Conservation (phyloP, 2,797 vertebrate species). For the Anabas testudineus region DNA sequence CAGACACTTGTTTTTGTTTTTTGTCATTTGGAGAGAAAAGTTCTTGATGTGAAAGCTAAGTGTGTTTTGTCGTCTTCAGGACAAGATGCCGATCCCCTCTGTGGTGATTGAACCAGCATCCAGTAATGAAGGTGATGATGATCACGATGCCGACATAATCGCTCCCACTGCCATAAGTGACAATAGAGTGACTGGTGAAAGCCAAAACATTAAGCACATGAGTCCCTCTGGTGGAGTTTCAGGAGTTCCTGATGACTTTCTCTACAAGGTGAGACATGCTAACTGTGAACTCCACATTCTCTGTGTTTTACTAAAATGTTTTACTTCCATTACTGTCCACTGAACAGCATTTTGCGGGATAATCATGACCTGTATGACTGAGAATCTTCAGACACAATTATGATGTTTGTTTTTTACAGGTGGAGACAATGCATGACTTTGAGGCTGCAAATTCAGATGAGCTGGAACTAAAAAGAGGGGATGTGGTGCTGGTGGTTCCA, state of each 20-base stretch:
- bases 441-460: conserved; percentile 96
- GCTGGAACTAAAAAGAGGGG: conserved; percentile 91
- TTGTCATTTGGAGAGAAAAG: background rate
- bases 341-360: no score
- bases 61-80: conserved; percentile 58
- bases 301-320: background rate
- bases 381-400: no score
- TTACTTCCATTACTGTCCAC: no score
- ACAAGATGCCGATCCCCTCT: conserved; percentile 90
- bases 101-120: conserved; percentile 96
- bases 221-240: conserved; percentile 60
- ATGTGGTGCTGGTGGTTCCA: conserved; percentile 92
- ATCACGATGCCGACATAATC: conserved; percentile 79
- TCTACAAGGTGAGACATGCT: conserved; percentile 88
- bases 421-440: conserved; percentile 95
- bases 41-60: background rate
- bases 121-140: conserved; percentile 94
- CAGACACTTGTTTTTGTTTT: background rate
- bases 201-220: conserved; percentile 65
- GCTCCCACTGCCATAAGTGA: conserved; percentile 66
- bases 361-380: no score
- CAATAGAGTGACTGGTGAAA: conserved; percentile 71
- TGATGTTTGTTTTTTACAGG: conserved; percentile 77
- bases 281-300: background rate
- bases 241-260: conserved; percentile 86